phyloP scores from a whole-genome alignment of 2,797 vertebrate genomes.

The Cygnus olor region DNA sequence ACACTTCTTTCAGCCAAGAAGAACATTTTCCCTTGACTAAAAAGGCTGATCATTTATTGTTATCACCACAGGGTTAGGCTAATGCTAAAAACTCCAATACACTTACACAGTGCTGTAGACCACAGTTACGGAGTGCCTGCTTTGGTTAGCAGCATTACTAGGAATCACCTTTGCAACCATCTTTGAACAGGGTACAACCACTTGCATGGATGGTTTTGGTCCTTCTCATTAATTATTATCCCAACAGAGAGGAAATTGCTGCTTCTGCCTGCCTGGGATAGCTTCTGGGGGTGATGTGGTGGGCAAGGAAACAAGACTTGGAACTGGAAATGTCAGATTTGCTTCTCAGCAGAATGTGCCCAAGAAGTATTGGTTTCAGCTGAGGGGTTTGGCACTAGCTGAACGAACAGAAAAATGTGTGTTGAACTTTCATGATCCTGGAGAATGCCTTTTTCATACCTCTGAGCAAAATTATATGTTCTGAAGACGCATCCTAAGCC shows the following conservation, averaged over 20 bases:
- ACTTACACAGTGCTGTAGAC: not conserved
- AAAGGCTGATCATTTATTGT: accelerated
- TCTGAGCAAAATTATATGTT: not conserved
- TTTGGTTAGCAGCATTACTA: not conserved
- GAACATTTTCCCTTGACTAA: not conserved
- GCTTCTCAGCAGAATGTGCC: not conserved
- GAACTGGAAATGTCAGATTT: not conserved
- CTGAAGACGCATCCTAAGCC: not conserved
- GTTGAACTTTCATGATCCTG: not conserved
- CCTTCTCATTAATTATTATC: not conserved
- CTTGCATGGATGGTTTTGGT: not conserved
- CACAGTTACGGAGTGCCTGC: not conserved
- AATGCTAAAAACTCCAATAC: not conserved
- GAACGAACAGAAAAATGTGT: accelerated
- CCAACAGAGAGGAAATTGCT: not conserved
- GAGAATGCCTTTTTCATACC: not conserved
- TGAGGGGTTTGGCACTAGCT: not conserved
- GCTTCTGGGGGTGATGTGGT: not conserved
- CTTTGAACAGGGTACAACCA: not conserved
- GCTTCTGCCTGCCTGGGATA: not conserved
- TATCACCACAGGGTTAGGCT: not conserved
- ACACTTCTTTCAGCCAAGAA: slow-evolving; percentile 13
- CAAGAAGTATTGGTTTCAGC: not conserved
- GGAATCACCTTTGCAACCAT: not conserved
- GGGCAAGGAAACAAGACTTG: not conserved